phyloP scores from a whole-genome alignment of 2,888 invertebrate genomes.

The Abscondita cerata region DNA sequence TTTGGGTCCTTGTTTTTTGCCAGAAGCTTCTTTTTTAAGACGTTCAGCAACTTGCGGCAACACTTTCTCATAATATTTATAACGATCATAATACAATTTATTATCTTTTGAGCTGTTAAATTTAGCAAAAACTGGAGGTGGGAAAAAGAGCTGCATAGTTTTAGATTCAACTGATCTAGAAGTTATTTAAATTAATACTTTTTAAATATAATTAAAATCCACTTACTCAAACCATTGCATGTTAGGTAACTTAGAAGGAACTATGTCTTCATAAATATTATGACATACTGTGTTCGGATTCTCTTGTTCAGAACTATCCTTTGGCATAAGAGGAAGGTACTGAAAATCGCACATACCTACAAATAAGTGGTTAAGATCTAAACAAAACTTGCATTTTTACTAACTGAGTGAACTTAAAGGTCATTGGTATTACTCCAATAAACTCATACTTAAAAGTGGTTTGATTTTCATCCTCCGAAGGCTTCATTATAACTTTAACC shows the following conservation, averaged over 20 bases:
- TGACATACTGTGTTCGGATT: conserved; percentile 58
- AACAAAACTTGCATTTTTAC: no score
- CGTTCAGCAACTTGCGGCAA: conserved; percentile 40
- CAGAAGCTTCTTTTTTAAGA: conserved; percentile 37
- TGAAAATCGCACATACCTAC: conserved; percentile 91
- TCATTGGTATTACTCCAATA: conserved; percentile 66
- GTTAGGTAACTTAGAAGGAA: conserved; percentile 64
- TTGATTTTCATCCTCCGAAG: conserved; percentile 45
- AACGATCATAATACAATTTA: conserved; percentile 45
- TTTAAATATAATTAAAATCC: conserved; percentile 10
- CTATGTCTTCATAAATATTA: conserved; percentile 69
- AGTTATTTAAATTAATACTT: conserved; percentile 14
- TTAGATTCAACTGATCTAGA: conserved; percentile 35
- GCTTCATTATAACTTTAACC: conserved; percentile 70
- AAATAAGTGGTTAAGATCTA: conserved; percentile 38
- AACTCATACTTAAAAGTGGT: conserved; percentile 61
- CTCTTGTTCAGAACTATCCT: conserved; percentile 40
- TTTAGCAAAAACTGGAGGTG: conserved; percentile 81
- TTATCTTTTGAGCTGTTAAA: conserved; percentile 64
- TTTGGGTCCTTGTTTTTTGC: conserved; percentile 31
- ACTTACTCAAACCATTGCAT: conserved; percentile 66
- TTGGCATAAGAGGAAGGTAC: conserved; percentile 76
- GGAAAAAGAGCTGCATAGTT: conserved; percentile 68
- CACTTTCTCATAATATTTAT: conserved; percentile 42
- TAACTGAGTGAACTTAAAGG: conserved; percentile 68